A percentile compares a stretch with the other conserved stretches of the same genome.
Conservation (phyloP, 2,888 invertebrate species). For the Acanthosepion esculentum region DNA sequence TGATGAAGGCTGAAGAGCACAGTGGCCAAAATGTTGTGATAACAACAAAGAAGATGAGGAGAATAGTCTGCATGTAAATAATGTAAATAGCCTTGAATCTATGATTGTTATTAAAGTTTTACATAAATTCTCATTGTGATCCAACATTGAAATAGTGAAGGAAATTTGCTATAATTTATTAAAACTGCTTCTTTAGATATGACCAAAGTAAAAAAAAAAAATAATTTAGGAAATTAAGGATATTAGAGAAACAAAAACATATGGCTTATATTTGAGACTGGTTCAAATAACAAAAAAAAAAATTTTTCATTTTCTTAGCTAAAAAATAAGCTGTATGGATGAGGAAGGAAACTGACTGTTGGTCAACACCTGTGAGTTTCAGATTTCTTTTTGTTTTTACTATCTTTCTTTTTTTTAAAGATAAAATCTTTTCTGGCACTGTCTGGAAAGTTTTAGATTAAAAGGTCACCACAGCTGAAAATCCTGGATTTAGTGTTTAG, state of each 20-base stretch:
- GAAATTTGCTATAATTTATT: no score
- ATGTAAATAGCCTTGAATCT: no score
- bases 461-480: conserved; percentile 6
- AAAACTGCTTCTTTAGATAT: no score
- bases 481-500: background rate
- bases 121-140: no score
- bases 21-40: no score
- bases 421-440: background rate
- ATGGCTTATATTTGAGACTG: background rate
- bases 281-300: background rate
- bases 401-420: background rate
- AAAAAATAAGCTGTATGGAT: background rate
- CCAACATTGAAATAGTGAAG: no score
- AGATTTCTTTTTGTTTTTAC: background rate
- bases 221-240: background rate
- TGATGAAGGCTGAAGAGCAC: no score
- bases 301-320: background rate
- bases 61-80: no score
- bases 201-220: no score
- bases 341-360: background rate
- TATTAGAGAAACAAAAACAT: background rate
- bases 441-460: background rate
- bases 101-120: no score
- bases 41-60: no score
- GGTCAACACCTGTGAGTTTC: background rate